phyloP scores from a whole-genome alignment of 2,113 vertebrate genomes.

The Cyanocitta stelleri region DNA sequence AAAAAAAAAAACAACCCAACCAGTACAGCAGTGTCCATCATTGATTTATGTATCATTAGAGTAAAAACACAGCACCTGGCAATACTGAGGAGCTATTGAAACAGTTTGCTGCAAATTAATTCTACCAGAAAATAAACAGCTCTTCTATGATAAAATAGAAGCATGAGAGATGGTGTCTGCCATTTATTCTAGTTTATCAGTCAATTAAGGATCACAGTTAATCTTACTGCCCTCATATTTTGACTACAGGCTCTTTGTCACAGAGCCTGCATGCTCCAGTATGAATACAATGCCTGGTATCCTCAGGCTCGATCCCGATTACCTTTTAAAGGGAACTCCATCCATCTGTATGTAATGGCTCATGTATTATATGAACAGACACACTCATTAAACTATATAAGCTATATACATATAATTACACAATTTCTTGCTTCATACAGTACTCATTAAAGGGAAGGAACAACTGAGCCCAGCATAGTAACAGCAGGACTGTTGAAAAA shows the following conservation, averaged over 20 bases:
- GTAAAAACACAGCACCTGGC: background rate
- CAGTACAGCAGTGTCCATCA: background rate
- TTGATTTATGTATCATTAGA: background rate
- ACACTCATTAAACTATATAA: background rate
- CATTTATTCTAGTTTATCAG: background rate
- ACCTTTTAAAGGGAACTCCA: background rate
- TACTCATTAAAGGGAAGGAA: conserved; percentile 28
- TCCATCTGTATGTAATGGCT: background rate
- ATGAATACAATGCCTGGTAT: background rate
- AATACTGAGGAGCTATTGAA: background rate
- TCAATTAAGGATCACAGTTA: background rate
- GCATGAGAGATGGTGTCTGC: background rate
- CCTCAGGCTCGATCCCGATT: background rate
- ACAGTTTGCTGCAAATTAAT: background rate
- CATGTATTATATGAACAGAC: background rate
- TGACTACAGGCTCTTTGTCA: background rate
- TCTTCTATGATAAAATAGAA: background rate
- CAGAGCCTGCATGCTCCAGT: background rate
- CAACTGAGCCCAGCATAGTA: background rate
- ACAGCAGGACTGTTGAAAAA: background rate
- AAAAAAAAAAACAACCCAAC: background rate
- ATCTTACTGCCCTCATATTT: background rate
- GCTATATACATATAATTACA: background rate
- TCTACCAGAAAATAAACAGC: background rate
- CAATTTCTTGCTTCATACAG: background rate